A percentile compares a stretch with the other conserved stretches of the same genome.
These are phyloP conservation scores for Leucozona laternaria DNA, from an alignment of 2,888 invertebrate species.

Conservation along the genomic window DNA sequence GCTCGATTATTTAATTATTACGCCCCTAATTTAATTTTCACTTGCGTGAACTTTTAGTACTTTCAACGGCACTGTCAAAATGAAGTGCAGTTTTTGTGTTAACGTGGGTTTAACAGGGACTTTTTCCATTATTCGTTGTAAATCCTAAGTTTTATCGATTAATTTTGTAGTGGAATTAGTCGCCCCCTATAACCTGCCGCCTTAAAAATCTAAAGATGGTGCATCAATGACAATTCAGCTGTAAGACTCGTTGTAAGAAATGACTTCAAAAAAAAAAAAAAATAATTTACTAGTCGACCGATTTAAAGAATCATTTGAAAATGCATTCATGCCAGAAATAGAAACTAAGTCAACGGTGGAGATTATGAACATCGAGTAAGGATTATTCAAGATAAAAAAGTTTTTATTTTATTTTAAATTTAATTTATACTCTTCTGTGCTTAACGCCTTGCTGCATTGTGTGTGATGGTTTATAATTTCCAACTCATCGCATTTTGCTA, in stretches of 20 bases:
- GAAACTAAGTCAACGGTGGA: slow-evolving; percentile 67
- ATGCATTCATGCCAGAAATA: slow-evolving; percentile 75
- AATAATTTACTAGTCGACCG: slow-evolving; percentile 58
- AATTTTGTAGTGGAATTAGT: too few species aligned
- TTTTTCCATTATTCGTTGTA: too few species aligned
- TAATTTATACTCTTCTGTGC: slow-evolving; percentile 58
- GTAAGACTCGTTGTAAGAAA: slow-evolving; percentile 1
- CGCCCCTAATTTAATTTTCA: too few species aligned
- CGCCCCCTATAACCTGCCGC: background rate
- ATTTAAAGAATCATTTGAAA: slow-evolving; percentile 70
- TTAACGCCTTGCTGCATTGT: slow-evolving; percentile 47
- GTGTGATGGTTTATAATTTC: slow-evolving; percentile 33
- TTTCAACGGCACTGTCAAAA: too few species aligned
- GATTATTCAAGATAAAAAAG: slow-evolving; percentile 45
- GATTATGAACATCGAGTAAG: slow-evolving; percentile 65
- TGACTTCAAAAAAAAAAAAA: background rate
- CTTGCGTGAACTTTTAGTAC: too few species aligned
- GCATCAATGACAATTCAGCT: background rate
- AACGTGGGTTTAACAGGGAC: too few species aligned
- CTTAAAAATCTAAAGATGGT: background rate
- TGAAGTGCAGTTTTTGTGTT: too few species aligned
- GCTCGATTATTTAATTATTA: too few species aligned
- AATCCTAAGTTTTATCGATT: too few species aligned
- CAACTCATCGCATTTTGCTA: slow-evolving; percentile 10
- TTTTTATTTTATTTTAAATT: slow-evolving; percentile 20